A percentile compares a stretch with the other conserved stretches of the same genome.
These are phyloP conservation scores for Tachypleus tridentatus DNA, from an alignment of 1,140 invertebrate genomes.

Conservation along the genomic window DNA sequence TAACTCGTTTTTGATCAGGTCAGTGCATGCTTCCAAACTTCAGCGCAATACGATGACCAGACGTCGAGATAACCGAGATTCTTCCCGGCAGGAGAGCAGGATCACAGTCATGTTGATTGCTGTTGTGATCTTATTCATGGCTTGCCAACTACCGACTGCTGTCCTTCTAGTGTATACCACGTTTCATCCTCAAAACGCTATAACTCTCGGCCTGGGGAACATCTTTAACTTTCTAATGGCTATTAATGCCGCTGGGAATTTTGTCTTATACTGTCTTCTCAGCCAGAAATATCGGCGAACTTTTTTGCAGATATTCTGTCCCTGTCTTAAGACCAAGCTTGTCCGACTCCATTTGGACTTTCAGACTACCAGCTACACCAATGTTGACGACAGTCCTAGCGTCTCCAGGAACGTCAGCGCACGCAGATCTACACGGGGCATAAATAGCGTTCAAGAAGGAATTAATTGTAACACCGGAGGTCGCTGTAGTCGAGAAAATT, in stretches of 20 bases:
- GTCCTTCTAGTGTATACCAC: slow-evolving; percentile 39
- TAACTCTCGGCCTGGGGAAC: slow-evolving; percentile 47
- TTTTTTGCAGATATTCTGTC: slow-evolving; percentile 49
- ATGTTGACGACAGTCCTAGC: slow-evolving; percentile 17
- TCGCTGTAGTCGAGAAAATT: too few relatives aligned
- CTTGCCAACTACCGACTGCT: slow-evolving; percentile 58
- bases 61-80: slow-evolving; percentile 21
- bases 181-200: slow-evolving; percentile 35
- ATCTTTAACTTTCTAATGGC: slow-evolving; percentile 57
- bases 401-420: slow-evolving; percentile 5
- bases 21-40: slow-evolving; percentile 46
- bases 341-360: slow-evolving; percentile 11
- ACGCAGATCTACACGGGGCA: too few relatives aligned
- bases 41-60: slow-evolving; percentile 43
- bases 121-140: slow-evolving; percentile 56
- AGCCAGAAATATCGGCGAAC: slow-evolving; percentile 61
- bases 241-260: slow-evolving; percentile 56
- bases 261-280: slow-evolving; percentile 61
- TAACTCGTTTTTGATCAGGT: slow-evolving; percentile 54
- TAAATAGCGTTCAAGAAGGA: too few relatives aligned
- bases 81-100: slow-evolving; percentile 48
- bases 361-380: slow-evolving; percentile 14
- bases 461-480: too few relatives aligned
- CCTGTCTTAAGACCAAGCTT: slow-evolving; percentile 26
- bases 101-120: slow-evolving; percentile 62